A percentile compares a stretch with the other conserved stretches of the same genome.
phyloP scores from a whole-genome alignment of 2,113 vertebrate genomes.

The Struthidea cinerea region DNA sequence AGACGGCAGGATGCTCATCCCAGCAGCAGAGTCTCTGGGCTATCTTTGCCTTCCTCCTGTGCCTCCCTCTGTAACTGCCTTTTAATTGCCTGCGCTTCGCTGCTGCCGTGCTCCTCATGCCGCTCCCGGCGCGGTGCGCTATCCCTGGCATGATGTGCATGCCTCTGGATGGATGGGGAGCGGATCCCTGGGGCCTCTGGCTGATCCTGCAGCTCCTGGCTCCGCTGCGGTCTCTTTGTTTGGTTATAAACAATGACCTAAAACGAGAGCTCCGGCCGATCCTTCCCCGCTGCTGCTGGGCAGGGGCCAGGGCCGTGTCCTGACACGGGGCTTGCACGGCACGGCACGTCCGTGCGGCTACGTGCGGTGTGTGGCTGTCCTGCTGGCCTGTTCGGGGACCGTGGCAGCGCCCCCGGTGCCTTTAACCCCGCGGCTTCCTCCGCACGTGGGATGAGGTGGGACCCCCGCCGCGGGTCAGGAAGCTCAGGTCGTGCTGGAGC shows the following conservation, averaged over 20 bases:
- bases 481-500: neutral
- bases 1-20: neutral
- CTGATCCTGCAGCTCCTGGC: conserved; percentile 13
- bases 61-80: neutral
- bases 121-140: neutral
- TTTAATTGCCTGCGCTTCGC: neutral
- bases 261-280: neutral
- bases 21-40: neutral
- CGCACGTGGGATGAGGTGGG: neutral
- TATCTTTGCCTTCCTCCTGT: neutral
- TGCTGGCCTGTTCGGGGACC: neutral
- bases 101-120: neutral
- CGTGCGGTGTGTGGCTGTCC: neutral
- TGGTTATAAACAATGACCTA: conserved; percentile 53
- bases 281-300: neutral
- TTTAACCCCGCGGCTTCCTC: neutral
- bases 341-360: neutral
- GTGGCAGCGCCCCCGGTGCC: neutral
- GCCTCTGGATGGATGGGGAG: neutral
- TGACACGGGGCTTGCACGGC: neutral
- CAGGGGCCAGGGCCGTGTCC: conserved; percentile 5
- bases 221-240: neutral
- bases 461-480: neutral
- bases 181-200: neutral
- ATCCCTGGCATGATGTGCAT: neutral